Base-by-base conservation (phyloP, 35 echinoderm and acorn worm species). In the Ptychodera flava region DNA sequence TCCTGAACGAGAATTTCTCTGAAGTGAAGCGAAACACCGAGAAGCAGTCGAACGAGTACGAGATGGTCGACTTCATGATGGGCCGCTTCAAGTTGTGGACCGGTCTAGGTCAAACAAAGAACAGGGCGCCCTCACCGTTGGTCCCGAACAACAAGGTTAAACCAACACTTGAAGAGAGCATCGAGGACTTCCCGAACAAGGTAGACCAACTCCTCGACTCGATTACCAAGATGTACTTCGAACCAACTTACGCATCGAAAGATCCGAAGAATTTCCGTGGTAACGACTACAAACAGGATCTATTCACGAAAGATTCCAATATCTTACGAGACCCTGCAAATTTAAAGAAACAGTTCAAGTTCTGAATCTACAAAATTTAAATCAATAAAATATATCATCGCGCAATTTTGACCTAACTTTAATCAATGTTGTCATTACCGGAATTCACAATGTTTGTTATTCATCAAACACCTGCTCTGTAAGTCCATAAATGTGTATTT, bases 31-130 rank as follows among this genome's bases (percentile, higher is more conserved):
- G 34, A 0, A 89, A 97, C 83, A 91, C 90, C 37, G 78, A 83
- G 79, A 85, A 91, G 34, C 87, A 92, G 84, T 89, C 95, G 36
- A 93, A 93, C 75, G 92, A 97, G 33, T 97, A 87, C 34, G 95
- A 93, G 83, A 91, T 93, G 84, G 95, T 97, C 22, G 95, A 97
- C 64, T 97, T 97, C 82, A 97, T 97, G 84, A 89, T 97, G 31
- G 12, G 45, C 28, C 87, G 87, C 0, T 88, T 93, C 2, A 97
- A 97, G 85, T 91, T 35, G 95, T 92, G 22, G 33, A 78, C 84
- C 79, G 78, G 0, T 35, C 31, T 32, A 92, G 90, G 87, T 78
- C 85, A 85, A 81, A 16, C 83, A 35, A 83, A 36, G 82, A 36
- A 34, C 35, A 83, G 35, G 37, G 37, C 35, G 37, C 30, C 35